A percentile compares a stretch with the other conserved stretches of the same genome.
These are phyloP conservation scores for Hippopotamus amphibius DNA, from an alignment of 2,113 vertebrate species.

Conservation along the genomic window DNA sequence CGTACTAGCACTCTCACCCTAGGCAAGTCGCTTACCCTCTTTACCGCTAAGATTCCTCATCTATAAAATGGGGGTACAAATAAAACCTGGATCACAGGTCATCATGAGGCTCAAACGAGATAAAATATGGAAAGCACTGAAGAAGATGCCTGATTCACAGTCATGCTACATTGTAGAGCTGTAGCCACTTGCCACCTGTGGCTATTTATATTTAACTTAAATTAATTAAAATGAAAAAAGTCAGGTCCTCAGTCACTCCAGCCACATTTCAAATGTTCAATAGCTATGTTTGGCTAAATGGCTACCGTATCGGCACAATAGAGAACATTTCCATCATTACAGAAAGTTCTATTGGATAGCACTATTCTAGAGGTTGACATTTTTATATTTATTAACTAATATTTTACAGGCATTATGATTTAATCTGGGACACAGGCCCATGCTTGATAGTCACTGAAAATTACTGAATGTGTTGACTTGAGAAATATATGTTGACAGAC, in stretches of 20 bases:
- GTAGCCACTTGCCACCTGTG: not conserved
- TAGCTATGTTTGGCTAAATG: not conserved
- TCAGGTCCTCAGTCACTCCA: not conserved
- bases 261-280: not conserved
- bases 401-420: slow-evolving; percentile 1
- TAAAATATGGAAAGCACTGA: not conserved
- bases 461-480: slow-evolving; percentile 25
- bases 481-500: not conserved
- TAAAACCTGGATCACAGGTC: not conserved
- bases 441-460: not conserved
- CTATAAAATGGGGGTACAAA: not conserved
- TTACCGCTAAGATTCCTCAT: not conserved
- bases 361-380: not conserved
- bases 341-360: not conserved
- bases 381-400: not conserved
- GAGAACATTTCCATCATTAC: not conserved
- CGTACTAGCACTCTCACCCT: not conserved
- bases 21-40: not conserved
- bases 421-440: not conserved
- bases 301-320: not conserved
- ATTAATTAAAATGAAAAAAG: not conserved
- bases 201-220: not conserved
- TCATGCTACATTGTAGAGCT: not conserved
- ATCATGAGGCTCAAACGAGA: not conserved
- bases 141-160: not conserved